Evolutionary conservation across 2,797 vertebrate species (phyloP).

Genomic region (Melanotaenia boesemani): DNA sequence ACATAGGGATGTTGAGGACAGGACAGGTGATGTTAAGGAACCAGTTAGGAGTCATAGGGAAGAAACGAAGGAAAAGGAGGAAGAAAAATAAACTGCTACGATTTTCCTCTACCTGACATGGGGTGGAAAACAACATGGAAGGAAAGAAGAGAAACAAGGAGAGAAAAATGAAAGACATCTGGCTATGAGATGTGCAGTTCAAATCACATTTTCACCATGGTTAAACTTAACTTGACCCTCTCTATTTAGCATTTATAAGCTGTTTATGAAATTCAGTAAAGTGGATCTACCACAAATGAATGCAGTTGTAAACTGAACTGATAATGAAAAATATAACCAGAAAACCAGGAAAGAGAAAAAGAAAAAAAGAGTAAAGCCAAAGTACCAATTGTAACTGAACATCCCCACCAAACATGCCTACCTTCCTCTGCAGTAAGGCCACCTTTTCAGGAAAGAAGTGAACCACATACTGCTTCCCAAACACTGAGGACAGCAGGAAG

Average conservation of each 20-base stretch:
- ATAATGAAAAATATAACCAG: too few species aligned
- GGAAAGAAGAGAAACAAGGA: neutral
- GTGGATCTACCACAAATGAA: neutral
- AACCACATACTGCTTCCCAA: slow-evolving; percentile 90
- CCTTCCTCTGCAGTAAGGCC: slow-evolving; percentile 90
- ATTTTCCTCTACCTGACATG: slow-evolving; percentile 92
- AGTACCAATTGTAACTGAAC: neutral
- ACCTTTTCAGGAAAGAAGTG: slow-evolving; percentile 91
- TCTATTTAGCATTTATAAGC: neutral
- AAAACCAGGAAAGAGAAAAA: neutral
- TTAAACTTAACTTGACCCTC: too few species aligned
- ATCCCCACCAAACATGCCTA: slow-evolving; percentile 46
- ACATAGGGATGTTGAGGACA: slow-evolving; percentile 94
- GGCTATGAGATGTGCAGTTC: neutral
- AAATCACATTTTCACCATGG: neutral
- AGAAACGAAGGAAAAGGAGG: slow-evolving; percentile 95
- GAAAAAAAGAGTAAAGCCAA: too few species aligned
- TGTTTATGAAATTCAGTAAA: neutral
- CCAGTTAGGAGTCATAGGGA: slow-evolving; percentile 99
- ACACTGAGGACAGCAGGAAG: slow-evolving; percentile 89
- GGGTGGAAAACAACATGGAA: neutral
- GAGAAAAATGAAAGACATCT: neutral
- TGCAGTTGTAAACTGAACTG: neutral
- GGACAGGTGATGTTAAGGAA: slow-evolving; percentile 97
- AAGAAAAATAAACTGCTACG: slow-evolving; percentile 94